Conservation (phyloP, 64 coral and sea anemone genomes). For the Acropora tenuis region DNA sequence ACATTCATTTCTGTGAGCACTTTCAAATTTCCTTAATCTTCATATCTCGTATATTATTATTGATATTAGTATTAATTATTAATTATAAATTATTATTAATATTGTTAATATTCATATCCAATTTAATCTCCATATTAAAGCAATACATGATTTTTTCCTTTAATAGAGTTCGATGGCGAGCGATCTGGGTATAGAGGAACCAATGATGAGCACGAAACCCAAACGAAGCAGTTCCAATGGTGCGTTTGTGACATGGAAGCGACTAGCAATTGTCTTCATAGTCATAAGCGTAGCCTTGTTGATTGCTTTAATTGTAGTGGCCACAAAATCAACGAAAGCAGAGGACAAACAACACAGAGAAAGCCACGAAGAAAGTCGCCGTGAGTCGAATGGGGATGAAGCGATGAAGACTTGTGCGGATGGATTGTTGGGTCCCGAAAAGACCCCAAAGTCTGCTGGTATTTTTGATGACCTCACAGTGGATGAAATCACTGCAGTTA, state of each 20-base stretch:
- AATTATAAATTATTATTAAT: too few species aligned
- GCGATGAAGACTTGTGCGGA: background rate
- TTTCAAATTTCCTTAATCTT: too few species aligned
- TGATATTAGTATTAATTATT: too few species aligned
- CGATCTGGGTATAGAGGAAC: background rate
- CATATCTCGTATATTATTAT: too few species aligned
- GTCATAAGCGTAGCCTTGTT: constrained; percentile 43
- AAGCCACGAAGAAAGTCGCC: background rate
- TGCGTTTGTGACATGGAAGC: constrained; percentile 13
- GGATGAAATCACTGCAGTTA: constrained; percentile 9
- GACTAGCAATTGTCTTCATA: constrained; percentile 13
- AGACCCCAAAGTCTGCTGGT: constrained; percentile 10
- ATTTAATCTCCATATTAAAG: too few species aligned
- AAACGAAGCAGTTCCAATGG: background rate
- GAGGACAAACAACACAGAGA: background rate
- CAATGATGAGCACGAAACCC: background rate
- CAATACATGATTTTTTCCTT: too few species aligned
- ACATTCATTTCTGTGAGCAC: too few species aligned
- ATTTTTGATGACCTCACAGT: constrained; percentile 48
- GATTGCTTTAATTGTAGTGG: constrained; percentile 60
- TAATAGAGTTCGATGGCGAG: background rate
- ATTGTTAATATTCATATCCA: too few species aligned
- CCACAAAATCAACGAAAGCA: background rate
- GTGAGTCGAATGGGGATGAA: too few species aligned
- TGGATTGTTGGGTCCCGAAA: background rate